phyloP scores from a whole-genome alignment of 2,888 invertebrate genomes.

The Oligia latruncula region DNA sequence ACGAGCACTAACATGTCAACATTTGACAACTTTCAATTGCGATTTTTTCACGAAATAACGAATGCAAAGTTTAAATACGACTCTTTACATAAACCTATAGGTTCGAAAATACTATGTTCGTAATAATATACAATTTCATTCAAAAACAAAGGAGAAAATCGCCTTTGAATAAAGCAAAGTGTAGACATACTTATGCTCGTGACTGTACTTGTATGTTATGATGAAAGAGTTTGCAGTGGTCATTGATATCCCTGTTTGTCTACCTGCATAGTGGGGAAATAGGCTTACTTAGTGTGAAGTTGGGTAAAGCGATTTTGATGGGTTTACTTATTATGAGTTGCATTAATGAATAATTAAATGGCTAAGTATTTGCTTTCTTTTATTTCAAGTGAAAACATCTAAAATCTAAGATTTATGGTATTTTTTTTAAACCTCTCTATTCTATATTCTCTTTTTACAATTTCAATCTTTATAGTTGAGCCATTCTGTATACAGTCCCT shows the following conservation, averaged over 20 bases:
- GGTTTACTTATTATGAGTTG: neutral
- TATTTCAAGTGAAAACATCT: neutral
- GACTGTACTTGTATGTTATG: constrained; percentile 15
- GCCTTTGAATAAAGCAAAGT: no score
- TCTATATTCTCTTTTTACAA: neutral
- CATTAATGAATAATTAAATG: neutral
- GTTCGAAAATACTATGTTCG: no score
- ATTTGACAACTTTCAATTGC: no score
- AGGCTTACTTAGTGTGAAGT: neutral
- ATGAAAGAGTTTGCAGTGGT: constrained; percentile 22
- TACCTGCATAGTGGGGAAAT: neutral
- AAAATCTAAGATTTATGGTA: neutral
- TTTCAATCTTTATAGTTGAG: neutral
- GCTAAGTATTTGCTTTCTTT: neutral
- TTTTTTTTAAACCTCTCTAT: neutral
- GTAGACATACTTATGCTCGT: no score
- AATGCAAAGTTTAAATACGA: no score
- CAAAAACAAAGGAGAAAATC: no score
- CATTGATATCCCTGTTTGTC: constrained; percentile 15
- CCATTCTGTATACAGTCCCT: neutral
- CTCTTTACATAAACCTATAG: no score
- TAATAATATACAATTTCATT: no score
- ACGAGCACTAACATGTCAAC: no score
- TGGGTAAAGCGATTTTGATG: neutral
- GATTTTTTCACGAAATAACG: no score